These are phyloP conservation scores for Heliconius hermathena DNA, from an alignment of 1,140 invertebrate species.

Conservation along the genomic window DNA sequence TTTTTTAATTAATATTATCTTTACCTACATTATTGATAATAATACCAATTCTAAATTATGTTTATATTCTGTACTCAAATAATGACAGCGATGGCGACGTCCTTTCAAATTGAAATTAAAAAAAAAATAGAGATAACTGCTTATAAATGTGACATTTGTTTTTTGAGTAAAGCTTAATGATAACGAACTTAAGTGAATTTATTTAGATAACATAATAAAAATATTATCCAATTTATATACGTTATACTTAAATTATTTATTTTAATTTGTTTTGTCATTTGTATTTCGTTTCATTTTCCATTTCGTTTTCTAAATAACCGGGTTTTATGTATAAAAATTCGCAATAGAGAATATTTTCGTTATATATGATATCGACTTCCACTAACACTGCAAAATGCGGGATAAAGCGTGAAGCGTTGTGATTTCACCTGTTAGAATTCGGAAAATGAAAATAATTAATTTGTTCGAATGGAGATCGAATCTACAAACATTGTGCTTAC, in stretches of 20 bases:
- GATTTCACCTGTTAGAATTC: too few species aligned
- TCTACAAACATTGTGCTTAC: too few species aligned
- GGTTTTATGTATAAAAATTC: too few species aligned
- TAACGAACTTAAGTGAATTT: neutral
- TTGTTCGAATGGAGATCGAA: too few species aligned
- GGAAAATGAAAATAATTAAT: too few species aligned
- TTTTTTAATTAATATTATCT: too few species aligned
- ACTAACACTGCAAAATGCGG: too few species aligned
- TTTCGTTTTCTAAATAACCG: too few species aligned
- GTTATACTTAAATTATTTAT: neutral
- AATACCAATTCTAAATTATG: neutral
- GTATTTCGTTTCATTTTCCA: too few species aligned
- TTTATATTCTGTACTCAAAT: neutral
- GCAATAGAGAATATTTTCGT: too few species aligned
- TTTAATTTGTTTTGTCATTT: neutral
- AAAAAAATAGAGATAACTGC: neutral
- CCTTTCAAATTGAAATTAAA: neutral
- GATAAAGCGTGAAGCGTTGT: too few species aligned
- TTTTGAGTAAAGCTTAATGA: neutral
- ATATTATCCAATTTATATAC: neutral
- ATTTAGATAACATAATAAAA: neutral
- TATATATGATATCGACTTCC: too few species aligned
- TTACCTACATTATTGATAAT: neutral
- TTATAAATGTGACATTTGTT: conserved; percentile 1
- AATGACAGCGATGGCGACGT: neutral